phyloP scores from a whole-genome alignment of 1,140 invertebrate genomes.

The Trinorchestia longiramus region DNA sequence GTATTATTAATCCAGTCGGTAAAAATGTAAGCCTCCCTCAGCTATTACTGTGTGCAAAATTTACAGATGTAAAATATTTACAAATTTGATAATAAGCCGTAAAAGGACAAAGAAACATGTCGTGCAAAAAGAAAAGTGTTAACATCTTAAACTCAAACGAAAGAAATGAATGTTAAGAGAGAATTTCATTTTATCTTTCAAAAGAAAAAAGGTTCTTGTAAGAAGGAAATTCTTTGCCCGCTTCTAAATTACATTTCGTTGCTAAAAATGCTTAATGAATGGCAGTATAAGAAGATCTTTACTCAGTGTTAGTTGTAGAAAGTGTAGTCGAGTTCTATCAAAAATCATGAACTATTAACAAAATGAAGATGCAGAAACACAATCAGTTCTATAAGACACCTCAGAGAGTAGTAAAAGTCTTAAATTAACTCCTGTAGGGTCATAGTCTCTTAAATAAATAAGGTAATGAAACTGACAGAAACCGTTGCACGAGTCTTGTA shows the following conservation, averaged over 20 bases:
- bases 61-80: background rate
- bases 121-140: background rate
- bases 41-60: no score
- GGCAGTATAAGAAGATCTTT: background rate
- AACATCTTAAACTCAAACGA: background rate
- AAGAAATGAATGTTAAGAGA: background rate
- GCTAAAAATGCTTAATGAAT: background rate
- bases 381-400: background rate
- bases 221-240: background rate
- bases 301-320: background rate
- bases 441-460: no score
- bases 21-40: background rate
- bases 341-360: background rate
- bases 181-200: background rate
- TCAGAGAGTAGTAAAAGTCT: background rate
- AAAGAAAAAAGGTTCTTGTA: background rate
- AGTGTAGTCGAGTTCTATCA: background rate
- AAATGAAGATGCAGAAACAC: background rate
- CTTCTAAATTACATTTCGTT: background rate
- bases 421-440: no score
- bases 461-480: no score
- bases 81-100: background rate
- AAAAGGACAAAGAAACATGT: background rate
- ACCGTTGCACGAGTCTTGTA: no score
- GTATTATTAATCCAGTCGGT: background rate